phyloP scores from a whole-genome alignment of 2,888 invertebrate species.

The Drepana falcataria region DNA sequence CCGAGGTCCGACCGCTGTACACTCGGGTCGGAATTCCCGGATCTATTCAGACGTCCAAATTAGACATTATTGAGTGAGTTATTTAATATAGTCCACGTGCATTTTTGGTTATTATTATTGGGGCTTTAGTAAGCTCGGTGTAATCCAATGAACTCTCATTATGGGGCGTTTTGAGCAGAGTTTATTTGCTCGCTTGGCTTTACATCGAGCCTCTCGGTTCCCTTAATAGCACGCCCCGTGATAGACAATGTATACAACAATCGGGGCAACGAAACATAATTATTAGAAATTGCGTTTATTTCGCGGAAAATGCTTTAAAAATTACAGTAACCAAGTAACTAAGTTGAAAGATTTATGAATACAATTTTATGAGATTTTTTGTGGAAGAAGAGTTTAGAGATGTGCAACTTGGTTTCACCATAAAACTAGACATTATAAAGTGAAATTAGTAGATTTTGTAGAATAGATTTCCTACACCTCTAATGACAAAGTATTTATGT shows the following conservation, averaged over 20 bases:
- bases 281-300: conserved; percentile 75
- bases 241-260: conserved; percentile 50
- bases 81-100: conserved; percentile 73
- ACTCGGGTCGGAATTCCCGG: conserved; percentile 28
- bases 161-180: conserved; percentile 63
- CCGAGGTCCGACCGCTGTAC: conserved; percentile 35
- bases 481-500: too few species aligned
- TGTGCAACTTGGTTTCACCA: background rate
- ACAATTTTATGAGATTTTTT: background rate
- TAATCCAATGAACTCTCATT: conserved; percentile 78
- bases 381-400: too few species aligned
- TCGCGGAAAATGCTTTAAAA: conserved; percentile 50
- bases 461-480: too few species aligned
- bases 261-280: conserved; percentile 57
- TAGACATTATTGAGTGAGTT: conserved; percentile 74
- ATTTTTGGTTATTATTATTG: conserved; percentile 77
- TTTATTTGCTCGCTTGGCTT: conserved; percentile 69
- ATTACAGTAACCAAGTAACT: conserved; percentile 19
- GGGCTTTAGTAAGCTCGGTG: conserved; percentile 56
- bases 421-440: too few species aligned
- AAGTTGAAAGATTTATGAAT: conserved; percentile 11
- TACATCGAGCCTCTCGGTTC: conserved; percentile 57
- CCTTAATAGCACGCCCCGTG: conserved; percentile 61
- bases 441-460: too few species aligned
- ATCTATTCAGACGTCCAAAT: conserved; percentile 45